These are phyloP conservation scores for Syngnathus scovelli DNA, from an alignment of 2,113 vertebrate genomes.

Conservation along the genomic window DNA sequence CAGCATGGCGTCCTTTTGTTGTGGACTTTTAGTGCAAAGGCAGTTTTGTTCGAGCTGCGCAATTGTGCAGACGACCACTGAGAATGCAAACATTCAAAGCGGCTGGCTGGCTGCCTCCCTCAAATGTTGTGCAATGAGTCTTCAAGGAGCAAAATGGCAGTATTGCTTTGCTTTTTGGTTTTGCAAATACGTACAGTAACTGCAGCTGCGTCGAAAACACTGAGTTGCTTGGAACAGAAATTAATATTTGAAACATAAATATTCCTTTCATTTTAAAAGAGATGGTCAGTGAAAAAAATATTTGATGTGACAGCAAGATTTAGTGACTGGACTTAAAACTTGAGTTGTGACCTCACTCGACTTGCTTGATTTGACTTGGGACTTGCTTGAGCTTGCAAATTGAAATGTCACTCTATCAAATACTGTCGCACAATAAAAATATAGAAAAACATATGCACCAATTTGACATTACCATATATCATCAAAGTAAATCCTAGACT, in stretches of 20 bases:
- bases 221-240: conserved; percentile 9
- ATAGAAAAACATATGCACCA: no score
- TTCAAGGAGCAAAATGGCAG: conserved; percentile 13
- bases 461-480: no score
- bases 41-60: conserved; percentile 22
- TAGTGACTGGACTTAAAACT: no score
- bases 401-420: no score
- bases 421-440: no score
- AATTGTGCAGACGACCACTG: conserved; percentile 22
- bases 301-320: no score
- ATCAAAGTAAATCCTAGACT: no score
- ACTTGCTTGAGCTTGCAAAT: no score
- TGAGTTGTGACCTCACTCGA: no score
- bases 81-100: conserved; percentile 38
- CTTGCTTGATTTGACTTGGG: no score
- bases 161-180: conserved; percentile 21
- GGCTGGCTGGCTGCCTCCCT: background rate
- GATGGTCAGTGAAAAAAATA: no score
- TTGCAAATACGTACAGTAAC: background rate
- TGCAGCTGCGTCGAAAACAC: background rate
- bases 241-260: background rate
- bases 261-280: no score
- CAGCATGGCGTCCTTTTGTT: conserved; percentile 30
- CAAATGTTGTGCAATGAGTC: conserved; percentile 25
- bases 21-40: conserved; percentile 27